These are phyloP conservation scores for Bubo bubo DNA, from an alignment of 2,113 vertebrate genomes.

Conservation along the genomic window DNA sequence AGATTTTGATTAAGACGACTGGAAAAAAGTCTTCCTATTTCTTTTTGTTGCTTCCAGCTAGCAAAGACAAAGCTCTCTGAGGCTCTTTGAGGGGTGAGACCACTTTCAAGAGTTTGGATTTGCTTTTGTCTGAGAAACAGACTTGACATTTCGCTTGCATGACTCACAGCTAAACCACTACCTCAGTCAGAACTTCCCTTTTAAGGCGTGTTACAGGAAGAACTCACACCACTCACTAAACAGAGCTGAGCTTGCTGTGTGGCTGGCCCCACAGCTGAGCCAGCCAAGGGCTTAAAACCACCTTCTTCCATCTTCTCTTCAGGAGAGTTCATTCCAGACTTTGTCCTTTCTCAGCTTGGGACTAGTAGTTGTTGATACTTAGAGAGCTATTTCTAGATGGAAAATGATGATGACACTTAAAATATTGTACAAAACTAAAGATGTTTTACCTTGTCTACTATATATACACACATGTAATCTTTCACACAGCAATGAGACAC, in stretches of 20 bases:
- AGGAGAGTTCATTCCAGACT: neutral
- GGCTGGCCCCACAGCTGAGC: neutral
- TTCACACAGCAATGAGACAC: neutral
- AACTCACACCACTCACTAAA: neutral
- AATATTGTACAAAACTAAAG: neutral
- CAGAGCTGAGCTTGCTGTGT: neutral
- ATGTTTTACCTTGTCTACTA: neutral
- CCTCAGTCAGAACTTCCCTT: slow-evolving; percentile 57
- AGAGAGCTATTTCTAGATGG: neutral
- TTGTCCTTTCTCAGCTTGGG: neutral
- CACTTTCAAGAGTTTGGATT: neutral
- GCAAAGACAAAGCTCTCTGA: neutral
- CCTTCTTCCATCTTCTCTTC: neutral
- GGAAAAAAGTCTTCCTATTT: neutral
- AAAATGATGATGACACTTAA: neutral
- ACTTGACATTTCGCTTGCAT: slow-evolving; percentile 52
- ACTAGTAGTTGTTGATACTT: neutral
- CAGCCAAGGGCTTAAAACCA: neutral
- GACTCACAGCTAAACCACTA: slow-evolving; percentile 72
- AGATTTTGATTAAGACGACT: neutral
- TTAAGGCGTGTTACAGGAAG: slow-evolving; percentile 66
- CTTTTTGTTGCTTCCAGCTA: slow-evolving; percentile 6
- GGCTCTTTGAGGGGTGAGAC: neutral
- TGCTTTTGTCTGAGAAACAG: slow-evolving; percentile 2
- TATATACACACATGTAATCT: neutral